Conservation (phyloP, 2,113 vertebrate species). For the Naja naja region DNA sequence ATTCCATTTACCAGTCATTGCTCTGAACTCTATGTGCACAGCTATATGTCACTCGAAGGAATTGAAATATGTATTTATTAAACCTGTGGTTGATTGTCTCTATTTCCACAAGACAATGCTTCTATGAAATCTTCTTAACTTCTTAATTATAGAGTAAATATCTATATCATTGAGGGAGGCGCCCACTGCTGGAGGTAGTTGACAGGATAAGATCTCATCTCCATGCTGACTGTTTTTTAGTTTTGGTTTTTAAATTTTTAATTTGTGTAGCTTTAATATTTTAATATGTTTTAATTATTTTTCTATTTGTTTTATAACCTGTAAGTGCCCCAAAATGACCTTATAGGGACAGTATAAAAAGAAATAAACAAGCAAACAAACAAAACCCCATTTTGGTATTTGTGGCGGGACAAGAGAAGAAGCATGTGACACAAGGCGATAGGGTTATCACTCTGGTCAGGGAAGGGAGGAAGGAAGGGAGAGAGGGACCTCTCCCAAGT, state of each 20-base stretch:
- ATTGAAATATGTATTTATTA: not conserved
- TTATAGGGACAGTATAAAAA: not conserved
- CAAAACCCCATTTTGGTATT: not conserved
- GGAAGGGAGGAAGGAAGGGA: not conserved
- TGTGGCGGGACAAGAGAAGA: not conserved
- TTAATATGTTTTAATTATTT: not conserved
- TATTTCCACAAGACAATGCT: not conserved
- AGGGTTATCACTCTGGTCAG: not conserved
- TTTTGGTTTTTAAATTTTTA: not conserved
- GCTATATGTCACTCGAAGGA: not conserved
- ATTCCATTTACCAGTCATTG: not conserved
- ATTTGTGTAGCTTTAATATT: not conserved
- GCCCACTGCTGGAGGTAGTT: not conserved
- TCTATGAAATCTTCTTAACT: not conserved
- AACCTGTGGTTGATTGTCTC: not conserved
- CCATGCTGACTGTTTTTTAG: not conserved
- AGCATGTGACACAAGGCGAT: not conserved
- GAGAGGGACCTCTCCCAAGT: not conserved
- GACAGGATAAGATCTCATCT: not conserved
- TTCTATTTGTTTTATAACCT: not conserved
- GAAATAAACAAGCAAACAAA: not conserved
- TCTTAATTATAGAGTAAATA: not conserved
- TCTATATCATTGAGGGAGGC: not conserved
- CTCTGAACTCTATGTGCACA: not conserved
- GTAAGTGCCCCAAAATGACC: not conserved